These are phyloP conservation scores for Heterodera carotae DNA, from an alignment of 1,140 invertebrate species.

Conservation along the genomic window DNA sequence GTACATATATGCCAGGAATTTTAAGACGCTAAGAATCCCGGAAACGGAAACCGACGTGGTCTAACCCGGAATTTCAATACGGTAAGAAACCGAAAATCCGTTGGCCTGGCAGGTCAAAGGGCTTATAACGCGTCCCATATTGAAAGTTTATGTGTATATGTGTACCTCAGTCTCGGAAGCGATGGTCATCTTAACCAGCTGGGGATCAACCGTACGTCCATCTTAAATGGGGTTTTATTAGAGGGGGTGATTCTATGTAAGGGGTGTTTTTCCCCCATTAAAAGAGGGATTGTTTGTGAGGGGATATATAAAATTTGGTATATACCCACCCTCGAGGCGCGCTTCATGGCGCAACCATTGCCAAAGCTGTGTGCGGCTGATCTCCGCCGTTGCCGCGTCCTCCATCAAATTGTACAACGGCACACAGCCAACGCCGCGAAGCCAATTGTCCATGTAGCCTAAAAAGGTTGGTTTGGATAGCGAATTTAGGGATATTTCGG, in stretches of 20 bases:
- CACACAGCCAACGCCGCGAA: conserved; percentile 74
- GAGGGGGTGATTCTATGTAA: no score
- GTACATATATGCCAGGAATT: neutral
- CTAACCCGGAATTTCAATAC: no score
- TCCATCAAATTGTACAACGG: conserved; percentile 73
- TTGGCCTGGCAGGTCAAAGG: no score
- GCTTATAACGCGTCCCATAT: no score
- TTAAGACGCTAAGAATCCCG: neutral
- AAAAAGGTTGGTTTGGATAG: no score
- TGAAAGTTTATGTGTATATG: neutral
- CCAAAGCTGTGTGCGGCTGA: conserved; percentile 76
- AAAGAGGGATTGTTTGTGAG: neutral
- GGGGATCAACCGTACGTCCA: conserved; percentile 53
- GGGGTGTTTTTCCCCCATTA: no score
- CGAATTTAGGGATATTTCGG: no score
- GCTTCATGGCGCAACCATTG: conserved; percentile 75
- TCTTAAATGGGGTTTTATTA: conserved; percentile 56
- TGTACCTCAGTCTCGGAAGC: conserved; percentile 52
- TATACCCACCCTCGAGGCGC: conserved; percentile 61
- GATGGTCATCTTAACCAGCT: conserved; percentile 64
- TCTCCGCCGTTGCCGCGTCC: conserved; percentile 77
- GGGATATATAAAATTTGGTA: neutral
- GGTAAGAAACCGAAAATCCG: no score
- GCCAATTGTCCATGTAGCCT: conserved; percentile 74
- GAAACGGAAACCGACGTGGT: no score